Conservation (phyloP, 2,888 invertebrate genomes). For the Campoletis raptor region DNA sequence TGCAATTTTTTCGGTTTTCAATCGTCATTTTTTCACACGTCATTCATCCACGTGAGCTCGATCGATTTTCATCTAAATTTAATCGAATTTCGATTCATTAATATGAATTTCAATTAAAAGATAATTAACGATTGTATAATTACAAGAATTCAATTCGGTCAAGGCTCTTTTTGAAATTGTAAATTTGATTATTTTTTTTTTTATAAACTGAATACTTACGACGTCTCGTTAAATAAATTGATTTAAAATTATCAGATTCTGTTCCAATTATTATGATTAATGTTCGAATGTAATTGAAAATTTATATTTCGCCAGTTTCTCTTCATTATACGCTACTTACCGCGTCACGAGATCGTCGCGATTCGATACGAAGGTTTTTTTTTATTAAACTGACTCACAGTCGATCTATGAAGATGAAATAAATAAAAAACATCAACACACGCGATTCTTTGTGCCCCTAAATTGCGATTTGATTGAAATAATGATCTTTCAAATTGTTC, state of each 20-base stretch:
- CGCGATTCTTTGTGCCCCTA: conserved; percentile 11
- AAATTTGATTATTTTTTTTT: not conserved
- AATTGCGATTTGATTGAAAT: conserved; percentile 42
- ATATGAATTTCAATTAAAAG: not conserved
- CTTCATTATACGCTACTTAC: conserved; percentile 3
- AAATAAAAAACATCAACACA: not conserved
- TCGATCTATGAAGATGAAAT: not conserved
- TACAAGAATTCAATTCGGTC: not conserved
- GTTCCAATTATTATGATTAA: conserved; percentile 12
- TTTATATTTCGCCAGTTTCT: not conserved
- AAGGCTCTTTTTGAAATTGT: not conserved
- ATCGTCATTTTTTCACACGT: not conserved
- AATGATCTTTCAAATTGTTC: conserved; percentile 12
- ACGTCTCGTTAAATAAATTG: not conserved
- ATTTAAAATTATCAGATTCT: not conserved
- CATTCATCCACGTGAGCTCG: not conserved
- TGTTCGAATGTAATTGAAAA: not conserved
- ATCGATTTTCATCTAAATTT: not conserved
- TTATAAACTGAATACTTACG: not conserved
- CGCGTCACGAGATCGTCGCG: not conserved
- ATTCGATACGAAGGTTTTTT: conserved; percentile 24
- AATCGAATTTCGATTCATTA: not conserved
- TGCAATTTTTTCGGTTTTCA: not conserved
- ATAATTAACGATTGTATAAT: not conserved
- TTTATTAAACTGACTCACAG: conserved; percentile 1